phyloP scores from a whole-genome alignment of 92 coral and sea anemone genomes.

The Siderastrea siderea region DNA sequence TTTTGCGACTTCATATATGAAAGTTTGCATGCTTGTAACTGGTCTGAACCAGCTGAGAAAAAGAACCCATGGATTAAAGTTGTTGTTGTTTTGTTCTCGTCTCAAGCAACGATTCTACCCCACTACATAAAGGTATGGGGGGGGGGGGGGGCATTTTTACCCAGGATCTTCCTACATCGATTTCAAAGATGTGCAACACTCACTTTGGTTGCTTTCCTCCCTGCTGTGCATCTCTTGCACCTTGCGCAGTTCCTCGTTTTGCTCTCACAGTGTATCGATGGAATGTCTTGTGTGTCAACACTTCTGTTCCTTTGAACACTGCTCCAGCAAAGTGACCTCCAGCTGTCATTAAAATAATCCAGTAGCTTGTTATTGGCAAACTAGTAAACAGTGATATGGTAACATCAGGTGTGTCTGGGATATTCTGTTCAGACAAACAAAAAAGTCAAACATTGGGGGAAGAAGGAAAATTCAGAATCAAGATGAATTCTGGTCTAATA shows the following conservation, averaged over 20 bases:
- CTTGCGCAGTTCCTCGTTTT: constrained; percentile 96
- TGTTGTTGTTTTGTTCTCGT: too few species aligned
- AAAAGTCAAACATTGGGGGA: background rate
- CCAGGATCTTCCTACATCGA: too few species aligned
- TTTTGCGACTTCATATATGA: too few species aligned
- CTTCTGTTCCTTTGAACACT: constrained; percentile 84
- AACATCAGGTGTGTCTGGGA: constrained; percentile 60
- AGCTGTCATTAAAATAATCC: constrained; percentile 94
- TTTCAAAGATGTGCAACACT: background rate
- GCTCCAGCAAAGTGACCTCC: constrained; percentile 99
- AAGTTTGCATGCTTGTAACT: too few species aligned
- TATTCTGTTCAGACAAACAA: constrained; percentile 24
- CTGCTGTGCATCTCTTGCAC: constrained; percentile 92
- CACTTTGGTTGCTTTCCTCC: constrained; percentile 95
- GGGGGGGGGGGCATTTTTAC: too few species aligned
- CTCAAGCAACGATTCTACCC: too few species aligned
- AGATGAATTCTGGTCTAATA: too few species aligned
- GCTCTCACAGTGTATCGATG: constrained; percentile 99
- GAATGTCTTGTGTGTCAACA: constrained; percentile 92
- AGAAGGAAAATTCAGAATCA: background rate
- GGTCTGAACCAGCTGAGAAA: too few species aligned
- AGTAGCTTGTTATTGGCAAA: constrained; percentile 66
- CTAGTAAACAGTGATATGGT: constrained; percentile 56
- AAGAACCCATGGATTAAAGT: too few species aligned
- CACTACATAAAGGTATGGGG: too few species aligned